phyloP scores from a whole-genome alignment of 2,113 vertebrate species.

The Salvator merianae region DNA sequence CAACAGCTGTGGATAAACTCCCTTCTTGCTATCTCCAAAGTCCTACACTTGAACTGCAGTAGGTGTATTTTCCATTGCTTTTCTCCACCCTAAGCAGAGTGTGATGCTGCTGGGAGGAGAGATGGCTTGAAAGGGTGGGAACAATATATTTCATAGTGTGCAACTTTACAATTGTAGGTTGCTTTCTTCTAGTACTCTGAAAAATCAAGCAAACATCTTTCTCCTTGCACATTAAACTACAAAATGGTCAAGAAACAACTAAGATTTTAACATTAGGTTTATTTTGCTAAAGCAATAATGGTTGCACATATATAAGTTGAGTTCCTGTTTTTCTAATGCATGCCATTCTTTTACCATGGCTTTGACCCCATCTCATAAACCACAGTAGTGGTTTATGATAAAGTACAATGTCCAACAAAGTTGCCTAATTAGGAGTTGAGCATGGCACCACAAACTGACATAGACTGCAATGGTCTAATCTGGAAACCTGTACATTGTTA shows the following conservation, averaged over 20 bases:
- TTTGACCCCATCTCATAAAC: not conserved
- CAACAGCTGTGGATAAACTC: not conserved
- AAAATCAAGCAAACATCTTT: not conserved
- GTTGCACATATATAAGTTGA: not conserved
- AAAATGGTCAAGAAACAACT: too few relatives aligned
- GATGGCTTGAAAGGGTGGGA: not conserved
- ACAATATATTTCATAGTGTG: not conserved
- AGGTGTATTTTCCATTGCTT: not conserved
- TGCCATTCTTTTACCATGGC: not conserved
- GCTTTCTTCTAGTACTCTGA: not conserved
- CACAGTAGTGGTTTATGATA: not conserved
- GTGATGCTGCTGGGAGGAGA: not conserved
- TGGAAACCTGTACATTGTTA: not conserved
- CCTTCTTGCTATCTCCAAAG: conserved; percentile 47
- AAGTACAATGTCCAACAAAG: not conserved
- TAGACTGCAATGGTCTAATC: not conserved
- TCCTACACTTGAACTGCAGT: conserved; percentile 19
- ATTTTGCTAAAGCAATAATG: not conserved
- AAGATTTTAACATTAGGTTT: not conserved
- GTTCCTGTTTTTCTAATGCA: not conserved
- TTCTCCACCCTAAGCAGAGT: not conserved
- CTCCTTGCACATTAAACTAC: not conserved
- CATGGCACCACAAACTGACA: not conserved
- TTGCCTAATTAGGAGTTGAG: not conserved
- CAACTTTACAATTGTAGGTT: not conserved